Conservation (phyloP, 2,888 invertebrate species). For the Caenorhabditis angaria region DNA sequence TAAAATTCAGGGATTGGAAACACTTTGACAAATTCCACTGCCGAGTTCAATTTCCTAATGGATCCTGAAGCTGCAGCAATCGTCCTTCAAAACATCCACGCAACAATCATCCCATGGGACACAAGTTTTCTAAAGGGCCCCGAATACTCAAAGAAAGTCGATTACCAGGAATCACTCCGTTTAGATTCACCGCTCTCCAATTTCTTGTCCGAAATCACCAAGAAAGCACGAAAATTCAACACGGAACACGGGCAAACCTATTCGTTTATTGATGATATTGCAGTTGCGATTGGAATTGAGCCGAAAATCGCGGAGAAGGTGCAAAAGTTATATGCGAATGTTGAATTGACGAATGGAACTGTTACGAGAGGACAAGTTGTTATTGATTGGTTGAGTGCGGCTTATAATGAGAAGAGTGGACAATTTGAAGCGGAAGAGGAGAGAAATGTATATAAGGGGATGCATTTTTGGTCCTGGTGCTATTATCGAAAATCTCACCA, state of each 20-base stretch:
- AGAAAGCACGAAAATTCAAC: slow-evolving; percentile 13
- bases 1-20: slow-evolving; percentile 73
- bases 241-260: slow-evolving; percentile 27
- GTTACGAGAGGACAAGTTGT: slow-evolving; percentile 45
- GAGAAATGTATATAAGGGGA: slow-evolving; percentile 18
- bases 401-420: slow-evolving; percentile 14
- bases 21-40: slow-evolving; percentile 73
- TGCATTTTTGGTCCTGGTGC: no score
- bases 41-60: slow-evolving; percentile 82
- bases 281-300: slow-evolving; percentile 71
- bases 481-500: no score
- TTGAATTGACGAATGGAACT: slow-evolving; percentile 54
- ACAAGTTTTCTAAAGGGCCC: slow-evolving; percentile 57
- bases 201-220: slow-evolving; percentile 43
- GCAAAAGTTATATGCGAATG: slow-evolving; percentile 55
- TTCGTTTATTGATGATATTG: slow-evolving; percentile 71
- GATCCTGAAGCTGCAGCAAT: slow-evolving; percentile 84
- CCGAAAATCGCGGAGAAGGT: slow-evolving; percentile 51
- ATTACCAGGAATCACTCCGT: slow-evolving; percentile 53
- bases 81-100: slow-evolving; percentile 77
- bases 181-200: slow-evolving; percentile 39
- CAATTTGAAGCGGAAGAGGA: slow-evolving; percentile 12
- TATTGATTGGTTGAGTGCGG: slow-evolving; percentile 41
- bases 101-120: slow-evolving; percentile 81
- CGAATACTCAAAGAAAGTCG: no score